Conservation (phyloP, 2,797 vertebrate species). For the Sebastes itinus region DNA sequence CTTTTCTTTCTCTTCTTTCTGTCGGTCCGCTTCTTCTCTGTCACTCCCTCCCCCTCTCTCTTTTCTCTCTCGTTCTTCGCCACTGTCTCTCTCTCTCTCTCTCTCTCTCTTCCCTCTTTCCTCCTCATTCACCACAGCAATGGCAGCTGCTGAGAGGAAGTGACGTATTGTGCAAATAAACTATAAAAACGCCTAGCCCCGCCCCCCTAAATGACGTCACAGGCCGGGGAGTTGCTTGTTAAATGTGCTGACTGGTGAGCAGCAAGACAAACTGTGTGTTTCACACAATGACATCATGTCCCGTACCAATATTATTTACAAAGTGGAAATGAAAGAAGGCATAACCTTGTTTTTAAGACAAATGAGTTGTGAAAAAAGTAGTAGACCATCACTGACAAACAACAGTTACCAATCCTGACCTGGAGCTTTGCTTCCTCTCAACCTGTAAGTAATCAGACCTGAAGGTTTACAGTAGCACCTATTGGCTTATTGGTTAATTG, state of each 20-base stretch:
- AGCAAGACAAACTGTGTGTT: neutral
- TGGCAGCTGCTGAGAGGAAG: constrained; percentile 83
- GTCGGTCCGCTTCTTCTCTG: constrained; percentile 27
- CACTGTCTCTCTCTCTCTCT: neutral
- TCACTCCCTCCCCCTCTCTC: constrained; percentile 16
- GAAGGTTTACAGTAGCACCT: constrained; percentile 76
- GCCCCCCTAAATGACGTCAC: constrained; percentile 69
- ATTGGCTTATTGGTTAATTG: constrained; percentile 45
- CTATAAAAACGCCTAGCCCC: constrained; percentile 45
- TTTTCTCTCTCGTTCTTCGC: neutral
- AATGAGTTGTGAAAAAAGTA: constrained; percentile 13
- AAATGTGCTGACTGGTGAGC: neutral
- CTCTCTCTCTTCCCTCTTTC: neutral
- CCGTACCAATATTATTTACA: constrained; percentile 73
- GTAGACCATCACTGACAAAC: constrained; percentile 2
- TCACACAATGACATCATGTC: neutral
- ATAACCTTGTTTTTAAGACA: constrained; percentile 37
- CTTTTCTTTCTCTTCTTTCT: constrained; percentile 36
- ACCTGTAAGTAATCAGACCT: constrained; percentile 52
- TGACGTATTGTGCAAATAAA: constrained; percentile 80
- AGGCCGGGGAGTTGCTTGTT: neutral
- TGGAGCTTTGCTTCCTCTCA: constrained; percentile 25
- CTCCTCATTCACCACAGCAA: constrained; percentile 62
- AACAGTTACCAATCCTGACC: constrained; percentile 32
- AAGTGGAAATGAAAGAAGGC: constrained; percentile 56